Conservation (phyloP, 2,113 vertebrate species). For the Cnemophilus loriae region DNA sequence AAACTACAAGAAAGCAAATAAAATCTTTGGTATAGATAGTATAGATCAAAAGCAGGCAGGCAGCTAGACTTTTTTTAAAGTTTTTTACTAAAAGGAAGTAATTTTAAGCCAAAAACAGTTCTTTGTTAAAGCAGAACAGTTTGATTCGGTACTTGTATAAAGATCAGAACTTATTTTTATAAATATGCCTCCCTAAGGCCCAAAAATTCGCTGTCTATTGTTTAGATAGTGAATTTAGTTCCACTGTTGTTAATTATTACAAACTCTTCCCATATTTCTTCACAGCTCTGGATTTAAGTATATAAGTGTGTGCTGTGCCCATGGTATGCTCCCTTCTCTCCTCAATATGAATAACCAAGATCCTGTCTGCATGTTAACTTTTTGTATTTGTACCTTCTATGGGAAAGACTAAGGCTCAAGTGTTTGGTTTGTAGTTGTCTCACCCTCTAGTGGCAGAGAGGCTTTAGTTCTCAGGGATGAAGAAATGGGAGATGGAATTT, state of each 20-base stretch:
- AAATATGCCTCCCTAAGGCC: not conserved
- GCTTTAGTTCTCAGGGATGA: conserved; percentile 14
- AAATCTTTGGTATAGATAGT: not conserved
- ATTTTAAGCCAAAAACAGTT: not conserved
- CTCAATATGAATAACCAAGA: not conserved
- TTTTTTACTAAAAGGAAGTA: not conserved
- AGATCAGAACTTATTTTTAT: not conserved
- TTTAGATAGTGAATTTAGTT: not conserved
- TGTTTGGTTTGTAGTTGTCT: conserved; percentile 33
- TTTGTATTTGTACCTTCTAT: not conserved
- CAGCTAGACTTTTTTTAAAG: not conserved
- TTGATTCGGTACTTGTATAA: not conserved
- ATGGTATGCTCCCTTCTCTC: not conserved
- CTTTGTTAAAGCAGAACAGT: not conserved
- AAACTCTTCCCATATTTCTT: not conserved
- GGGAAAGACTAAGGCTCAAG: not conserved
- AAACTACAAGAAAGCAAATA: not conserved
- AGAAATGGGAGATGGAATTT: not conserved
- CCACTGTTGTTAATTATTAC: not conserved
- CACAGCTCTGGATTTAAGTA: not conserved
- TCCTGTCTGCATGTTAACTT: not conserved
- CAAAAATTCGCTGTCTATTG: not conserved
- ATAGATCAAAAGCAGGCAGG: not conserved
- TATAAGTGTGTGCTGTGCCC: not conserved
- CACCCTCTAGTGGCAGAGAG: conserved; percentile 64